These are phyloP conservation scores for Ylistrum balloti DNA, from an alignment of 1,140 invertebrate species.

Conservation along the genomic window DNA sequence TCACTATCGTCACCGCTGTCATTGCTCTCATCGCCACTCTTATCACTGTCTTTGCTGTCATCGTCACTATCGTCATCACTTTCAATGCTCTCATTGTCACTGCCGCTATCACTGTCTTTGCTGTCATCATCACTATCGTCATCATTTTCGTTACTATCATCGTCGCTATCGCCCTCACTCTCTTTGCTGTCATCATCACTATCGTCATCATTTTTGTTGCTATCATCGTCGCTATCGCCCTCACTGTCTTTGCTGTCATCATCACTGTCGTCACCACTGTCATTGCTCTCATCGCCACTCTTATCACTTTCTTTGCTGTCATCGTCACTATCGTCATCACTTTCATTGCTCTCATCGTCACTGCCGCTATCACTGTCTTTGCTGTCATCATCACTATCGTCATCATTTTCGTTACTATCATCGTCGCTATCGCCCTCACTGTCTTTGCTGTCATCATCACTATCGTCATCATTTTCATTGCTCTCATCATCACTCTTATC, in stretches of 20 bases:
- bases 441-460: no score
- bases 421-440: neutral
- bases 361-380: neutral
- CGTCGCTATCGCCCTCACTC: neutral
- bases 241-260: neutral
- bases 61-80: neutral
- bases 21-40: neutral
- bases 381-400: neutral
- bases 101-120: neutral
- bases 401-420: neutral
- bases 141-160: neutral
- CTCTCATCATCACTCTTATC: neutral
- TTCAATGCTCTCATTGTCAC: neutral
- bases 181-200: neutral
- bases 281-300: no score
- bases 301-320: no score
- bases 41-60: neutral
- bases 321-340: no score
- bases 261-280: neutral
- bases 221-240: neutral
- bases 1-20: neutral
- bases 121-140: neutral
- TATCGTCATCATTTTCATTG: neutral
- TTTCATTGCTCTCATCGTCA: neutral
- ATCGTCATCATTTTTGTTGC: neutral